These are phyloP conservation scores for Eleginops maclovinus DNA, from an alignment of 2,113 vertebrate genomes.

Conservation along the genomic window DNA sequence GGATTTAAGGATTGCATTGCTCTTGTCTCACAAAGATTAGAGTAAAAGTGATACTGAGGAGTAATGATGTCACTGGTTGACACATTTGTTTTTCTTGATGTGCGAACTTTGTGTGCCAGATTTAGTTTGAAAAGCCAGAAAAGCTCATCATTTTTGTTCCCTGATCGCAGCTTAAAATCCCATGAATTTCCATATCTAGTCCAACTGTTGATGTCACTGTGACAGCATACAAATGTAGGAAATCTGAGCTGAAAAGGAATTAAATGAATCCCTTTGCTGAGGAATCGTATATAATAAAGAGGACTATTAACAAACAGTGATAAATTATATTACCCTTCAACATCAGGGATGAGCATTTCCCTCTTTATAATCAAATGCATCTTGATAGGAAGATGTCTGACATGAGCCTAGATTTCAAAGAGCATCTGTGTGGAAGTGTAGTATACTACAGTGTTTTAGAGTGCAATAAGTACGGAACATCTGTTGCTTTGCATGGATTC, in stretches of 20 bases:
- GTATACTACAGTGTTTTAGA: conserved; percentile 3
- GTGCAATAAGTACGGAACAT: conserved; percentile 29
- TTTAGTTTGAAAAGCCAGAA: too few species aligned
- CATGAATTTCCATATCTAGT: not conserved
- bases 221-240: not conserved
- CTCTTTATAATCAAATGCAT: conserved; percentile 1
- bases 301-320: not conserved
- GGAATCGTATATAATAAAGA: not conserved
- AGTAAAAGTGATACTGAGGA: not conserved
- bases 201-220: conserved; percentile 34
- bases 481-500: conserved; percentile 40
- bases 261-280: not conserved
- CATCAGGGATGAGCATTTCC: not conserved
- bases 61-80: conserved; percentile 17
- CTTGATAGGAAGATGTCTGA: conserved; percentile 4
- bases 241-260: conserved; percentile 13
- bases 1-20: conserved; percentile 10
- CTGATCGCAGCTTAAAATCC: conserved; percentile 25
- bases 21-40: conserved; percentile 13
- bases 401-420: conserved; percentile 10
- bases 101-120: not conserved
- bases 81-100: not conserved
- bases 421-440: conserved; percentile 1
- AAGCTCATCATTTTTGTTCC: too few species aligned
- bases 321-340: not conserved